phyloP scores from a whole-genome alignment of 2,888 invertebrate genomes.

The Glomeris marginata region DNA sequence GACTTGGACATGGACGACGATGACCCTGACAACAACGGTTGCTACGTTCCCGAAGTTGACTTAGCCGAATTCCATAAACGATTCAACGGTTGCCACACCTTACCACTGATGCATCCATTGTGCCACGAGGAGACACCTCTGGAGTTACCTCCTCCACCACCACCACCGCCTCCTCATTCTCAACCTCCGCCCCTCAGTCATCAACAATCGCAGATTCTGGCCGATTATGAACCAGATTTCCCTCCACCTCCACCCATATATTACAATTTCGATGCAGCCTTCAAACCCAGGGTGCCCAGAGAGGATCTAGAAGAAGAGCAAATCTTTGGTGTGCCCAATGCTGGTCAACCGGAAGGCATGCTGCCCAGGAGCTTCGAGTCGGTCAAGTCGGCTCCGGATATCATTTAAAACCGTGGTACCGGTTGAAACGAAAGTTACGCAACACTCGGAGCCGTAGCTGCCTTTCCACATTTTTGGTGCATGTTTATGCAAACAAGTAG shows the following conservation, averaged over 20 bases:
- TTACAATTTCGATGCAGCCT: constrained; percentile 35
- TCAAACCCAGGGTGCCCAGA: constrained; percentile 1
- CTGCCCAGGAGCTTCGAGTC: constrained; percentile 39
- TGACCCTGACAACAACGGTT: constrained; percentile 10
- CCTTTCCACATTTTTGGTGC: too few relatives aligned
- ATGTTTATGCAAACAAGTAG: too few relatives aligned
- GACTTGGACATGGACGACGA: constrained; percentile 4
- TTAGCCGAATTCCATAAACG: constrained; percentile 13
- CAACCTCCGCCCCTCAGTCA: neutral
- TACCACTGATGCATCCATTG: constrained; percentile 1
- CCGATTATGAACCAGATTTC: too few relatives aligned
- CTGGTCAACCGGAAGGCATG: constrained; percentile 8
- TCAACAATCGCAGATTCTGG: too few relatives aligned
- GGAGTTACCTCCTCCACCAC: constrained; percentile 12
- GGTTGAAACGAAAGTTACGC: neutral
- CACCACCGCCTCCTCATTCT: constrained; percentile 6
- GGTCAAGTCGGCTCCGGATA: constrained; percentile 77
- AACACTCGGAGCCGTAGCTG: neutral
- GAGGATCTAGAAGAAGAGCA: constrained; percentile 13
- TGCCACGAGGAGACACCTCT: constrained; percentile 8
- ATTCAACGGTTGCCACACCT: constrained; percentile 13
- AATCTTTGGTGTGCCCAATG: constrained; percentile 12
- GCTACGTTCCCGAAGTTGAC: constrained; percentile 16
- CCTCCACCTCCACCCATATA: neutral
- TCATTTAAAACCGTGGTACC: constrained; percentile 41